phyloP scores from a whole-genome alignment of 2,797 vertebrate species.

The Trachurus trachurus region DNA sequence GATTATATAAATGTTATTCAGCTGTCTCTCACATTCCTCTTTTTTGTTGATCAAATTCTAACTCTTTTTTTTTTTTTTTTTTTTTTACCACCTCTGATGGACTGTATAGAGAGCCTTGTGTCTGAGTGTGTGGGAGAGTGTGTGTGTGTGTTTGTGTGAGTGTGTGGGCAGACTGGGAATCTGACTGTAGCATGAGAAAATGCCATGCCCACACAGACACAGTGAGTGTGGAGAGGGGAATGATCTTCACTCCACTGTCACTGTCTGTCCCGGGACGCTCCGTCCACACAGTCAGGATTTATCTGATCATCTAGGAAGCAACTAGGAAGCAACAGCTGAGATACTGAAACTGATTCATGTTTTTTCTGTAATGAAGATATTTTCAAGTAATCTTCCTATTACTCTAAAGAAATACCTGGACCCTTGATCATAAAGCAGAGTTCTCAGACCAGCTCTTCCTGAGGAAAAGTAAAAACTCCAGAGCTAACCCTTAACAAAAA shows the following conservation, averaged over 20 bases:
- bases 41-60: slow-evolving; percentile 14
- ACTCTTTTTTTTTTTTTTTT: background rate
- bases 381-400: no score
- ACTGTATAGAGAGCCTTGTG: slow-evolving; percentile 8
- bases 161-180: slow-evolving; percentile 39
- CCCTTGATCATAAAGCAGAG: no score
- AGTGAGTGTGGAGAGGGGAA: background rate
- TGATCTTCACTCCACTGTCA: background rate
- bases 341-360: no score
- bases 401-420: no score
- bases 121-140: slow-evolving; percentile 11
- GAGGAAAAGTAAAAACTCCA: no score
- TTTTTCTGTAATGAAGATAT: no score
- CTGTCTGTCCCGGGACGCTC: background rate
- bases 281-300: no score
- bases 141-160: background rate
- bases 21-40: background rate
- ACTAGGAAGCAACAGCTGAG: no score
- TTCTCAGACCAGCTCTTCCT: no score
- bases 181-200: slow-evolving; percentile 29
- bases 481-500: no score
- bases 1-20: background rate
- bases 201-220: slow-evolving; percentile 32
- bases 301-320: no score
- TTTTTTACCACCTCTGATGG: background rate